phyloP scores from a whole-genome alignment of 2,113 vertebrate species.

The Telmatochromis sp. region DNA sequence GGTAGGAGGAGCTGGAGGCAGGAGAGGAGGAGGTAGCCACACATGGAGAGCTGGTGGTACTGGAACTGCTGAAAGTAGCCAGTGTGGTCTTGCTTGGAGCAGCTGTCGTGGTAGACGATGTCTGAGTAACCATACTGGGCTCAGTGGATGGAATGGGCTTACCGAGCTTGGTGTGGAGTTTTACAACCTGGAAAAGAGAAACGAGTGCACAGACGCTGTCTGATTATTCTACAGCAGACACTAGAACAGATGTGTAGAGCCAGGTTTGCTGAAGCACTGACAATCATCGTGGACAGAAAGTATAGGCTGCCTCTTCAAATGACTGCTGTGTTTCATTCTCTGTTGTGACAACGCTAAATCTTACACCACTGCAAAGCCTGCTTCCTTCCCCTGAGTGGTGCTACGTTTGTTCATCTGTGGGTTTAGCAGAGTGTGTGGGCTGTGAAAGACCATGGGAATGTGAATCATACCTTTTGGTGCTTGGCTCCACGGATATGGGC shows the following conservation, averaged over 20 bases:
- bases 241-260: neutral
- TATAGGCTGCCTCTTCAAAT: neutral
- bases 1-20: constrained; percentile 59
- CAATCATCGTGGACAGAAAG: accelerated
- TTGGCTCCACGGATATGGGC: constrained; percentile 97
- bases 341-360: neutral
- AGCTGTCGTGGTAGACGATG: constrained; percentile 77
- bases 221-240: neutral
- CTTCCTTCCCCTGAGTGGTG: neutral
- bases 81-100: constrained; percentile 78
- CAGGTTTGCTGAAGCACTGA: neutral
- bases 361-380: neutral
- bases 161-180: constrained; percentile 96
- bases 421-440: neutral
- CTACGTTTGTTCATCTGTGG: neutral
- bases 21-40: constrained; percentile 44
- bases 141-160: constrained; percentile 98
- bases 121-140: constrained; percentile 89
- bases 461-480: constrained; percentile 86
- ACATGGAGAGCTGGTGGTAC: constrained; percentile 68
- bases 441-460: accelerated
- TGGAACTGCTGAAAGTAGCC: constrained; percentile 75
- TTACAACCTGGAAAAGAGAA: constrained; percentile 82
- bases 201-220: neutral
- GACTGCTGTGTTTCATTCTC: accelerated